These are phyloP conservation scores for Poecilia picta DNA, from an alignment of 2,797 vertebrate genomes.

Conservation along the genomic window DNA sequence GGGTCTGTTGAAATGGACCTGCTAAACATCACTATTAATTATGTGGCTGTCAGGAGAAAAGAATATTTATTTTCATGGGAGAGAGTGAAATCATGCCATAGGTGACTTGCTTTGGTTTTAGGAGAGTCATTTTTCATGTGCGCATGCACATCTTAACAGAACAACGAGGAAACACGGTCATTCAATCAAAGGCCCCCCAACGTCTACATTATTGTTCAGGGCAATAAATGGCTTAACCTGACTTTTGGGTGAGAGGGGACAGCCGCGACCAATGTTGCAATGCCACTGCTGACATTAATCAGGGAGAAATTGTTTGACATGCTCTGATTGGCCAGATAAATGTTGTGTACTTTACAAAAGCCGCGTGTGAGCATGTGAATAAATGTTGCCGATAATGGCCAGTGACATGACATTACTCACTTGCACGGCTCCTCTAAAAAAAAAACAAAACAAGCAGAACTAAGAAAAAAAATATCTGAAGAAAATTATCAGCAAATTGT, in stretches of 20 bases:
- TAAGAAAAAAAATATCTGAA: neutral
- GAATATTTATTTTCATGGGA: slow-evolving; percentile 80
- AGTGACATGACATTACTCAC: slow-evolving; percentile 50
- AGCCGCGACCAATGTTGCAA: slow-evolving; percentile 58
- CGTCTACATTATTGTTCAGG: slow-evolving; percentile 76
- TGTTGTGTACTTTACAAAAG: slow-evolving; percentile 47
- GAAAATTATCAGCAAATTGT: neutral
- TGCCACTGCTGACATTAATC: slow-evolving; percentile 74
- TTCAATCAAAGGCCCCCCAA: slow-evolving; percentile 79
- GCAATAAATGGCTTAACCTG: slow-evolving; percentile 76
- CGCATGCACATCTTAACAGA: slow-evolving; percentile 59
- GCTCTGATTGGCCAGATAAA: slow-evolving; percentile 62
- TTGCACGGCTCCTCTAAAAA: slow-evolving; percentile 1
- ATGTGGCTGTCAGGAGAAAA: slow-evolving; percentile 79
- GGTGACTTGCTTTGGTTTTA: slow-evolving; percentile 71
- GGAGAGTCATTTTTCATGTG: slow-evolving; percentile 75
- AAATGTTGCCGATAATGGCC: slow-evolving; percentile 44
- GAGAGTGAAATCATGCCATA: slow-evolving; percentile 76
- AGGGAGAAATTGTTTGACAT: slow-evolving; percentile 64
- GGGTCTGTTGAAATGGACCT: slow-evolving; percentile 82
- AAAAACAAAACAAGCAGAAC: neutral
- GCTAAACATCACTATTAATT: slow-evolving; percentile 87
- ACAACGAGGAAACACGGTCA: slow-evolving; percentile 65
- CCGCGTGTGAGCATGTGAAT: slow-evolving; percentile 35
- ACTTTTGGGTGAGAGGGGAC: slow-evolving; percentile 69